Evolutionary conservation across 2,797 vertebrate genomes (phyloP), one percentile per base, ranked within the genome.

Genomic region (Phaenicophaeus curvirostris): DNA sequence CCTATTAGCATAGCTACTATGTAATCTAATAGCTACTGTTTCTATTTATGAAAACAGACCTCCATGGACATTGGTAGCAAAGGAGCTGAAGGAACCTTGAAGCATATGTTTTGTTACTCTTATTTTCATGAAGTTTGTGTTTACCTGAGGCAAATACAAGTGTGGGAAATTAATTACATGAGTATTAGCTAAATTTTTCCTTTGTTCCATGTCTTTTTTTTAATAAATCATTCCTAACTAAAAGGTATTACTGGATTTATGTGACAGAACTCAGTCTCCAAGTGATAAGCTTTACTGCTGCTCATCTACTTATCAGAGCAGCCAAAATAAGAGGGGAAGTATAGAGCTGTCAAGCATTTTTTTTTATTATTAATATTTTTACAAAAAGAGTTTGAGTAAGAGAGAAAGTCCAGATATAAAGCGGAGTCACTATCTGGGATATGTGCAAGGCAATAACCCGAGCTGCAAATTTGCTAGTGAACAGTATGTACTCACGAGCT

Each of bases 71-170:
- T 94, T 93, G 85, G 94, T 94, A 96, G 92, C 85, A 88, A 95
- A 93, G 94, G 53, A 88, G 91, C 77, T 95, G 93, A 96, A 96
- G 95, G 85, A 95, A 94, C 94, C 94, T 95, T 96, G 91, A 96
- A 94, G 94, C 76, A 94, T 93, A 53, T 96, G 57, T 96, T 97
- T 97, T 97, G 96, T 97, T 96, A 96, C 85, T 93, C 94, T 91
- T 90, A 96, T 94, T 96, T 96, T 97, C 96, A 93, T 78, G 87
- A 96, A 91, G 92, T 96, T 95, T 96, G 87, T 94, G 93, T 96
- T 94, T 96, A 96, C 95, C 91, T 95, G 93, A 95, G 95, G 94
- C 87, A 97, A 95, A 97, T 93, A 96, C 85, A 96, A 96, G 94
- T 92, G 95, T 91, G 83, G 83, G 90, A 96, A 96, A 96, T 90